phyloP scores from a whole-genome alignment of 1,140 invertebrate species.

The Contarinia nasturtii region DNA sequence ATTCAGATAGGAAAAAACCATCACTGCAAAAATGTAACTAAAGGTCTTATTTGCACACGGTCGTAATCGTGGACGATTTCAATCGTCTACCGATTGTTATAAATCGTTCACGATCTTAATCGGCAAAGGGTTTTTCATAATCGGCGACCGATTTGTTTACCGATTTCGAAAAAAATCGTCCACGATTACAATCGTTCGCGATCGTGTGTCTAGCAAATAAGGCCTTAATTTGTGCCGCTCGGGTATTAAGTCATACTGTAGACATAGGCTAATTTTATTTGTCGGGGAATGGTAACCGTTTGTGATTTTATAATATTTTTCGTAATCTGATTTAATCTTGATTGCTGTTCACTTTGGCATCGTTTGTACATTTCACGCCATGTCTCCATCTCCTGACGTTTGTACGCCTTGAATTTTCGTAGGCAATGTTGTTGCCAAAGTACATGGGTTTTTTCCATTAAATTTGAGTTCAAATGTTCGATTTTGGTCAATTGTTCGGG shows the following conservation, averaged over 20 bases:
- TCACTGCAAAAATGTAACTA: too few species aligned
- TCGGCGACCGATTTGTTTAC: too few species aligned
- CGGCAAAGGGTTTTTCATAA: too few species aligned
- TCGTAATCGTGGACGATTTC: too few species aligned
- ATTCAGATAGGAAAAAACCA: too few species aligned
- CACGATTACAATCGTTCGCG: too few species aligned
- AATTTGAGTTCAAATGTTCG: conserved; percentile 79
- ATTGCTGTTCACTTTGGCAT: conserved; percentile 69
- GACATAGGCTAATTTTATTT: conserved; percentile 78
- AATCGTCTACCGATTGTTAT: too few species aligned
- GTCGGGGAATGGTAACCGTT: conserved; percentile 52
- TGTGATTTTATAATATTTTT: conserved; percentile 63
- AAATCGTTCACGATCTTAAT: too few species aligned
- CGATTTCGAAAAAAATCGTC: too few species aligned
- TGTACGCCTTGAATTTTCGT: conserved; percentile 50
- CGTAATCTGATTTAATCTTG: conserved; percentile 58
- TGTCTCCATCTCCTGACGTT: conserved; percentile 63
- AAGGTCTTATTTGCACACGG: too few species aligned
- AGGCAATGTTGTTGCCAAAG: conserved; percentile 76
- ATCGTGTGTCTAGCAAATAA: too few species aligned
- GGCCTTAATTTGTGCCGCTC: too few species aligned
- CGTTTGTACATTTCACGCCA: conserved; percentile 82
- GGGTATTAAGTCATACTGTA: conserved; percentile 65
- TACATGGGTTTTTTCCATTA: conserved; percentile 71
- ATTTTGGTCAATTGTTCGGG: conserved; percentile 65